phyloP scores from a whole-genome alignment of 2,888 invertebrate species.

The Rugalucina vietnamica region DNA sequence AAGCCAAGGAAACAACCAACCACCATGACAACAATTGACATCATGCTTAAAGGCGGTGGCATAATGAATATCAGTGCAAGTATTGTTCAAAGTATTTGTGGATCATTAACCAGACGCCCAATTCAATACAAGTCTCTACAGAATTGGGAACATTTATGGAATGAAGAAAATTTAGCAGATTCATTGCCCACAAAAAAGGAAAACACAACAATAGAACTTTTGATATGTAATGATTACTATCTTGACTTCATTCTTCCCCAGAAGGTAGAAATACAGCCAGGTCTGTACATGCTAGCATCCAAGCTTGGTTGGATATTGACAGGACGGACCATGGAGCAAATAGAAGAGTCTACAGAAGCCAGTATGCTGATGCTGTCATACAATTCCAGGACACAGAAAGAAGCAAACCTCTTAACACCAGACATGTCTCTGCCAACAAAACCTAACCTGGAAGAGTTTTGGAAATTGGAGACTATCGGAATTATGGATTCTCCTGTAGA shows the following conservation, averaged over 20 bases:
- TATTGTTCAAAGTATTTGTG: constrained; percentile 5
- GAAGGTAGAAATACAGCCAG: constrained; percentile 16
- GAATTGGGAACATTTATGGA: constrained; percentile 16
- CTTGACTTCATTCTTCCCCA: constrained; percentile 7
- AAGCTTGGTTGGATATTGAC: constrained; percentile 14
- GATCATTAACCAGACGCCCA: neutral
- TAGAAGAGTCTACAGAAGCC: neutral
- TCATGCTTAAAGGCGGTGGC: neutral
- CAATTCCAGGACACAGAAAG: neutral
- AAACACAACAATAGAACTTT: constrained; percentile 10
- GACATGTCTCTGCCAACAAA: neutral
- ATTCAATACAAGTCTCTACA: neutral
- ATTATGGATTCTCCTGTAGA: constrained; percentile 1
- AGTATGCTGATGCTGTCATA: neutral
- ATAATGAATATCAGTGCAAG: constrained; percentile 6
- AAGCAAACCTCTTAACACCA: neutral
- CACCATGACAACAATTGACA: neutral
- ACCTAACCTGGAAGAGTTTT: constrained; percentile 13
- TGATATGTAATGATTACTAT: constrained; percentile 26
- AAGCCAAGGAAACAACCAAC: neutral
- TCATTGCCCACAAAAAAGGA: neutral
- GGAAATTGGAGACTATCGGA: neutral
- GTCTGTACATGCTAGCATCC: constrained; percentile 9
- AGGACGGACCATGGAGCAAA: neutral
- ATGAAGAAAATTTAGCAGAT: constrained; percentile 5